Evolutionary conservation across 2,113 vertebrate species (phyloP).

Genomic region (Microtus richardsoni): DNA sequence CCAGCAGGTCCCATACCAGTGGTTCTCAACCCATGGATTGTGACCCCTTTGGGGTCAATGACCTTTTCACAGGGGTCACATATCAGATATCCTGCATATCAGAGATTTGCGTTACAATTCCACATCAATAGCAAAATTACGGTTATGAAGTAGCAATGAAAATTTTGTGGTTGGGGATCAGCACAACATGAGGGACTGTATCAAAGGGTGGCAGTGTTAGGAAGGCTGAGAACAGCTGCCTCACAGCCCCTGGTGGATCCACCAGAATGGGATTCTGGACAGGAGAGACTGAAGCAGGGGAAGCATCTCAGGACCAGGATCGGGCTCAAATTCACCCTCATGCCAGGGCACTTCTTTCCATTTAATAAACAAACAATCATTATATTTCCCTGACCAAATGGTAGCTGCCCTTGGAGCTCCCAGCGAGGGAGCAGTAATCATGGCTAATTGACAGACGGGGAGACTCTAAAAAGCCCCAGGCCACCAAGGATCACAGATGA

Average conservation of each 20-base stretch:
- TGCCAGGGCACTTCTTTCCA: slow-evolving; percentile 21
- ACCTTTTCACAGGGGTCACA: not conserved
- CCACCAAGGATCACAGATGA: not conserved
- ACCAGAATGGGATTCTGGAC: accelerated
- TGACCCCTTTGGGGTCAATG: not conserved
- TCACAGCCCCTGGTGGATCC: no score
- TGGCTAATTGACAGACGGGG: slow-evolving; percentile 35
- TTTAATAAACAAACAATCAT: slow-evolving; percentile 67
- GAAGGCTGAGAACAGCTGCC: not conserved
- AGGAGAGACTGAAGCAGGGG: not conserved
- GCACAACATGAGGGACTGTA: not conserved
- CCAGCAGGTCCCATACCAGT: not conserved
- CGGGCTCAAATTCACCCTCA: not conserved
- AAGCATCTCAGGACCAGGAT: not conserved
- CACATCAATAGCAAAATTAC: not conserved
- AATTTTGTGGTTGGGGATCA: not conserved
- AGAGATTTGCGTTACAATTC: not conserved
- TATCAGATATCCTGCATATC: not conserved
- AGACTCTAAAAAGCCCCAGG: slow-evolving; percentile 34
- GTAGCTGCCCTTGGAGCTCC: slow-evolving; percentile 26
- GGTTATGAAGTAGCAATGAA: not conserved
- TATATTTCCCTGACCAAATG: slow-evolving; percentile 58
- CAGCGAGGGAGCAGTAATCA: slow-evolving; percentile 46
- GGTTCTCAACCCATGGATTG: not conserved
- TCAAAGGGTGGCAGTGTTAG: not conserved